Evolutionary conservation across 2,113 vertebrate species (phyloP).

Genomic region (Morone saxatilis): DNA sequence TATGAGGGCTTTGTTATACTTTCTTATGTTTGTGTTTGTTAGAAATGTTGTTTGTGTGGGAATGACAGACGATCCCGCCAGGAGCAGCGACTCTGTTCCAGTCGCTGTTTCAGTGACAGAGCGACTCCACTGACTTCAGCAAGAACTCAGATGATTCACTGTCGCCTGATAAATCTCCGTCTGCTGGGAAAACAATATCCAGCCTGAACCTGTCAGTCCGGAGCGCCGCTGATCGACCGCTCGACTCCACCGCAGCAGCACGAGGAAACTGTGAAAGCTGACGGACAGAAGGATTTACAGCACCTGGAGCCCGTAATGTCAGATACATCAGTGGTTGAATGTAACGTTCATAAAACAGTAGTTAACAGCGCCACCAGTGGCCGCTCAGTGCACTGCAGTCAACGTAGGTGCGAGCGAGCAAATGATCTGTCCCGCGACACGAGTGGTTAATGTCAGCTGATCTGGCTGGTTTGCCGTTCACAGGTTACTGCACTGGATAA

Average conservation of each 20-base stretch:
- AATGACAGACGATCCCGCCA: not conserved
- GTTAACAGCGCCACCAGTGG: too few species aligned
- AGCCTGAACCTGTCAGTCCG: not conserved
- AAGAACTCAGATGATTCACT: not conserved
- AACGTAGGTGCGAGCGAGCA: too few species aligned
- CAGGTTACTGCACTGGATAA: too few species aligned
- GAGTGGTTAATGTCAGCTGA: too few species aligned
- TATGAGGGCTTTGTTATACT: not conserved
- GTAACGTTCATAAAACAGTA: too few species aligned
- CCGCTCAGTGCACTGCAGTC: too few species aligned
- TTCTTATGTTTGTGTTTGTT: not conserved
- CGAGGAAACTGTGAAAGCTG: not conserved
- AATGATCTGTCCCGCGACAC: too few species aligned
- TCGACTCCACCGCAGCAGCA: not conserved
- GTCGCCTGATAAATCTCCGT: too few species aligned
- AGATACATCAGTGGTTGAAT: too few species aligned
- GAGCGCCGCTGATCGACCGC: not conserved
- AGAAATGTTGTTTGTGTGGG: not conserved
- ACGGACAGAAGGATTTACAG: too few species aligned
- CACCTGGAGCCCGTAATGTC: too few species aligned
- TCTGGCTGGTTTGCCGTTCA: too few species aligned
- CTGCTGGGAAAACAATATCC: not conserved
- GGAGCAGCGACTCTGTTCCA: not conserved
- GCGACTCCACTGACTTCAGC: slow-evolving; percentile 1
- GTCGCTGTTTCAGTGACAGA: not conserved